Evolutionary conservation across 2,888 invertebrate species (phyloP), one percentile per base, ranked within the genome.

Genomic region (Sclerodermus sp.): DNA sequence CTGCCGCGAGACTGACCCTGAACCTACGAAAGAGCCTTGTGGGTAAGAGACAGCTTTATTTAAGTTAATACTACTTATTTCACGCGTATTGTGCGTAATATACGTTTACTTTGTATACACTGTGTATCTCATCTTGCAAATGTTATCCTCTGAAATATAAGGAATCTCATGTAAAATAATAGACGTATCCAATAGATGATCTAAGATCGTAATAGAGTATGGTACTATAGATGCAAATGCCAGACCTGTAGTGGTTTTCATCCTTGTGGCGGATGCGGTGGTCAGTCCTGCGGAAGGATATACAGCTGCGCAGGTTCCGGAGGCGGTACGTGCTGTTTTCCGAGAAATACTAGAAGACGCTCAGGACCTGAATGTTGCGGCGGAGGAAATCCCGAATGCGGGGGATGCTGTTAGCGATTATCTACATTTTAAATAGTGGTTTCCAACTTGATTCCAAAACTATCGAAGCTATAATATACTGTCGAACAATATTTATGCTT

Each of bases 221-320:
- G 17, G 14, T 42, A 32, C 13, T 23, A 18, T 34, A 62, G 65
- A 46, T 62, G 56, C 55, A 64, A 47, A 50, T 64, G 62, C 32
- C 60, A 52, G 46, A 55, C 55, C n/a, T 60, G 60, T 42, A 55
- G 56, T 42, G 46, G 40, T n/a, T 44, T 49, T 42, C 53, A 42
- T 42, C 55, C 60, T 9, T 48, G 32, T 14, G 59, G 62, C 29
- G 57, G 58, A 48, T 66, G 63, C 57, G 58, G 64, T 18, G 63
- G 62, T 47, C 61, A 62, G 53, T 64, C 58, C 38, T 62, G 62
- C 31, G 66, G 60, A 51, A 61, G 50, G 46, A 66, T 64, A 44
- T 64, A 66, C 47, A 63, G 63, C 56, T 60, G 63, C 36, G 49
- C 59, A 8, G 60, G 59, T 40, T 56, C 57, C 39, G 50, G 58